Evolutionary conservation across 2,797 vertebrate species (phyloP).

Genomic region (Graptemys geographica): DNA sequence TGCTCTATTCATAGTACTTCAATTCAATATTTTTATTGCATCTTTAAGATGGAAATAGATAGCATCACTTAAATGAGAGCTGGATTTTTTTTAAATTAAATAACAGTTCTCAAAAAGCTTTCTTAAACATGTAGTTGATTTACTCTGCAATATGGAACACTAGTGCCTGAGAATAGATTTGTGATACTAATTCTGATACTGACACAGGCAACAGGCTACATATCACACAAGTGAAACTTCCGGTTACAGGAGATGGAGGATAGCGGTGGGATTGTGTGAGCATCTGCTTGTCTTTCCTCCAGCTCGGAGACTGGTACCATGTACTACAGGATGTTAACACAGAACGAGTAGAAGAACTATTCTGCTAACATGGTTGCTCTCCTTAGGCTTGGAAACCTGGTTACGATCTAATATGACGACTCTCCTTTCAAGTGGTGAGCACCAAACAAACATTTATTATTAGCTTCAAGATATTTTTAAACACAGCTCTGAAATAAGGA

Average conservation of each 20-base stretch:
- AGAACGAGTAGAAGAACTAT: not conserved
- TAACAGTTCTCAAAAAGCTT: not conserved
- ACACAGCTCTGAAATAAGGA: not conserved
- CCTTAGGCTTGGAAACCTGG: not conserved
- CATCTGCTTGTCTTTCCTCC: not conserved
- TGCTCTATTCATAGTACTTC: not conserved
- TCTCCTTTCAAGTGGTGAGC: not conserved
- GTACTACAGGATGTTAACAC: not conserved
- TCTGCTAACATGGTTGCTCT: not conserved
- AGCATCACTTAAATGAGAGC: not conserved
- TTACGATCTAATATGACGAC: not conserved
- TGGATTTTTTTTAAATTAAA: not conserved
- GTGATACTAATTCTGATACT: not conserved
- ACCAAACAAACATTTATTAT: not conserved
- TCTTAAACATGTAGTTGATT: conserved; percentile 9
- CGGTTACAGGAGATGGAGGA: not conserved
- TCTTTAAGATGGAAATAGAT: not conserved
- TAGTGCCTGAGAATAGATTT: not conserved
- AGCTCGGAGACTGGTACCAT: accelerated
- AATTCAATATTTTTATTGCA: conserved; percentile 9
- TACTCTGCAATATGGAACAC: not conserved
- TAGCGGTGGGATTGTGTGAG: not conserved
- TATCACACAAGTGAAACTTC: not conserved
- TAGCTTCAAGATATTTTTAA: not conserved
- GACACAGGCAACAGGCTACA: conserved; percentile 5